Evolutionary conservation across 2,113 vertebrate species (phyloP).

Genomic region (Scomber scombrus): DNA sequence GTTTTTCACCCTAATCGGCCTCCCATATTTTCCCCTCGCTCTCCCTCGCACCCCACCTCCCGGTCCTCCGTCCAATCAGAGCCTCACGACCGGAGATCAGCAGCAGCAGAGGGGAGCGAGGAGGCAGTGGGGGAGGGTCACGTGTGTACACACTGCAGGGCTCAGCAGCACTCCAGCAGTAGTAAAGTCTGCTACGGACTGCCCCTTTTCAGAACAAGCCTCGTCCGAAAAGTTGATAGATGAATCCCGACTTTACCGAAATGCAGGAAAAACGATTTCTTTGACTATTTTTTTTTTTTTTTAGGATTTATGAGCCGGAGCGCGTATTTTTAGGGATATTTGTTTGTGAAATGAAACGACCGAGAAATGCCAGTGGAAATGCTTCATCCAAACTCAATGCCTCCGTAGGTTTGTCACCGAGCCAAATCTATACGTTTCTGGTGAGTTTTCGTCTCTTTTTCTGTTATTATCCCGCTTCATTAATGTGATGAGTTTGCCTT

Average conservation of each 20-base stretch:
- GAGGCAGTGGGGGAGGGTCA: constrained; percentile 84
- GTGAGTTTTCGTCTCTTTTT: constrained; percentile 71
- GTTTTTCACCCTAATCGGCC: no score
- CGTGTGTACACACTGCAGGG: constrained; percentile 86
- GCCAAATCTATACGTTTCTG: constrained; percentile 72
- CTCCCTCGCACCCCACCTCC: constrained; percentile 52
- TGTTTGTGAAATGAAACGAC: constrained; percentile 54
- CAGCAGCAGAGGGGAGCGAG: constrained; percentile 14
- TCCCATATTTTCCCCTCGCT: neutral
- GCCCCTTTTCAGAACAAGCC: constrained; percentile 75
- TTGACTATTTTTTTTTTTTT: neutral
- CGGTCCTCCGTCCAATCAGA: constrained; percentile 72
- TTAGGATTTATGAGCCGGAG: constrained; percentile 4
- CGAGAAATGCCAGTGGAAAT: constrained; percentile 82
- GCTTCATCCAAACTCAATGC: constrained; percentile 81
- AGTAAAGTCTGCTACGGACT: constrained; percentile 79
- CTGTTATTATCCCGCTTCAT: neutral
- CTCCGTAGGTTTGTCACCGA: constrained; percentile 79
- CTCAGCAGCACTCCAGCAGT: constrained; percentile 75
- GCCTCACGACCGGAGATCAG: constrained; percentile 50
- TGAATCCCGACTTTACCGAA: constrained; percentile 33
- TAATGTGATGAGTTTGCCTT: neutral
- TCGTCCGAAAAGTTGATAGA: constrained; percentile 68
- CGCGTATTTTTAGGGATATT: constrained; percentile 10
- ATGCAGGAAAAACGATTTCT: neutral